Evolutionary conservation across 2,797 vertebrate genomes (phyloP).

Genomic region (Periparus ater): DNA sequence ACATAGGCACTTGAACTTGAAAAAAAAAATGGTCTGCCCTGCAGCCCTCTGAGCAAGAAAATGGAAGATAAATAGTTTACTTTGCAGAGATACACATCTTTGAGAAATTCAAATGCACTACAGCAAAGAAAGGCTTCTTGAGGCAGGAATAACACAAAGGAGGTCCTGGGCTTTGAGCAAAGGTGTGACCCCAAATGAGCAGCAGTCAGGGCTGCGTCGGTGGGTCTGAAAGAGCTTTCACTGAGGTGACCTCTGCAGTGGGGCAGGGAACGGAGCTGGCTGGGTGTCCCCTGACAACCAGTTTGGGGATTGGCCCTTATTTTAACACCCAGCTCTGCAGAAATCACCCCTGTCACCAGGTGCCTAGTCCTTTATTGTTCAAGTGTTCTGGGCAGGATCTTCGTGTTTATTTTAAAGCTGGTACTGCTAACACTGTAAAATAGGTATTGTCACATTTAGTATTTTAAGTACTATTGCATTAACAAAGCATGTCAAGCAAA

Average conservation of each 20-base stretch:
- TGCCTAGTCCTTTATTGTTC: neutral
- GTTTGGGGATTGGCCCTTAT: neutral
- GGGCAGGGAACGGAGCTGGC: neutral
- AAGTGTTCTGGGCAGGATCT: neutral
- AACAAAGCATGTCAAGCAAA: neutral
- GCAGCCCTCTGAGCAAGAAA: neutral
- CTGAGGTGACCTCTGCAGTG: rapidly evolving
- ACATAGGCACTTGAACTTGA: rapidly evolving
- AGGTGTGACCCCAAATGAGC: neutral
- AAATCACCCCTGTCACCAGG: neutral
- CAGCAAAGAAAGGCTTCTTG: neutral
- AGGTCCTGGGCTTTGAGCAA: neutral
- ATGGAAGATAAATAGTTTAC: neutral
- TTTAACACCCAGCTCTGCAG: neutral
- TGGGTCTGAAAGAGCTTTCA: neutral
- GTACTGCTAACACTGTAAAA: neutral
- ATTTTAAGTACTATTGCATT: neutral
- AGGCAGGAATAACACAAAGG: neutral
- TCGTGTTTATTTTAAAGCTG: neutral
- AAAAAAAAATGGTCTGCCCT: neutral
- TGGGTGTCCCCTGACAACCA: neutral
- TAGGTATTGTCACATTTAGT: rapidly evolving
- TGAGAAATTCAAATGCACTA: neutral
- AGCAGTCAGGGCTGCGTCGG: rapidly evolving
- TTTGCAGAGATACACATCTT: neutral